These are phyloP conservation scores for Caenorhabditis sp. DNA, from an alignment of 2,888 invertebrate species.

Conservation along the genomic window DNA sequence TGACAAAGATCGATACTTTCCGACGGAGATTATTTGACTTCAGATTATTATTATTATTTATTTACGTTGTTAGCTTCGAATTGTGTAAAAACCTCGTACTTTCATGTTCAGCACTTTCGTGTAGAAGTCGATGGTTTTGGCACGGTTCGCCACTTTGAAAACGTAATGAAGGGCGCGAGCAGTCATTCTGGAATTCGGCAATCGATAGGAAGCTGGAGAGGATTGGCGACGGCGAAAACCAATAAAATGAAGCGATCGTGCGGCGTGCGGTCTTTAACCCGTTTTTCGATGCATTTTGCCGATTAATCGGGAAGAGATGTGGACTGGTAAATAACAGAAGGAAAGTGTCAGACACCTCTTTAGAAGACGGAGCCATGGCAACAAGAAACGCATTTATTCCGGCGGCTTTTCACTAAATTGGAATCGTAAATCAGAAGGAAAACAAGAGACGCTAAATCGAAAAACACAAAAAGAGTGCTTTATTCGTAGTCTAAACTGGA, in stretches of 20 bases:
- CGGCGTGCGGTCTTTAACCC: background rate
- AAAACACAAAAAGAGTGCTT: background rate
- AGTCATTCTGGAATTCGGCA: constrained; percentile 18
- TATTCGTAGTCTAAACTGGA: constrained; percentile 12
- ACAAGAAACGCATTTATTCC: constrained; percentile 14
- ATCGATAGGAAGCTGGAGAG: background rate
- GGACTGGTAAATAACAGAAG: background rate
- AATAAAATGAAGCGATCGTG: background rate
- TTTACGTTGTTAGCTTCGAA: too few species aligned
- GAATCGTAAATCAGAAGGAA: too few species aligned
- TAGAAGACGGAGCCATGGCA: background rate
- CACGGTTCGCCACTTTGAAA: constrained; percentile 93
- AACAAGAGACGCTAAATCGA: background rate
- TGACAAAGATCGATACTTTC: too few species aligned
- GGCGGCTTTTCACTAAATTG: background rate
- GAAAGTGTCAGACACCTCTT: background rate
- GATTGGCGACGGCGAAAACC: background rate
- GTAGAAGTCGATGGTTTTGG: constrained; percentile 89
- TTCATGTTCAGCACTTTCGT: constrained; percentile 94
- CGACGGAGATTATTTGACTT: too few species aligned
- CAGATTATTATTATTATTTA: background rate
- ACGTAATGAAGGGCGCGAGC: constrained; percentile 92
- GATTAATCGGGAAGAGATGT: constrained; percentile 21
- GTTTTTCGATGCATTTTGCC: constrained; percentile 15
- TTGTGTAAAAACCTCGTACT: constrained; percentile 81